Base-by-base conservation (phyloP, 2,888 invertebrate species). In the Phlogophora meticulosa region DNA sequence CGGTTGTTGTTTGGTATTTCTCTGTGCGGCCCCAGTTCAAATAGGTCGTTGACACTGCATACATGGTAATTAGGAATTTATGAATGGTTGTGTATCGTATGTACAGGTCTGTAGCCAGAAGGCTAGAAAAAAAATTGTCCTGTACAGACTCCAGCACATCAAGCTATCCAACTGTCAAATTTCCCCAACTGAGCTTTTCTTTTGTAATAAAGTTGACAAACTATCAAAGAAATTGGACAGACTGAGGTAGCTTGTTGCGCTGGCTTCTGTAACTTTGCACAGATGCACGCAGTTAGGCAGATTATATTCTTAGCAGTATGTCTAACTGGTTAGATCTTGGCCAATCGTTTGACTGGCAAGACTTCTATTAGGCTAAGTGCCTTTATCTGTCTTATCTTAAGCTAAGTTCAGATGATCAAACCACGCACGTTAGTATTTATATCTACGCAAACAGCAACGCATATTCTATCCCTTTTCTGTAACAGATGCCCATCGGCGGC, bases 201-300 rank as follows among this genome's bases (percentile, higher is more conserved):
- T n/a, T n/a, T n/a, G n/a, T n/a, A n/a, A n/a, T n/a, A n/a, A n/a
- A n/a, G n/a, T n/a, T n/a, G n/a, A n/a, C n/a, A n/a, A n/a, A n/a
- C n/a, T n/a, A n/a, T n/a, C n/a, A n/a, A n/a, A n/a, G n/a, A n/a
- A n/a, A n/a, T n/a, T n/a, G n/a, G n/a, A n/a, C n/a, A n/a, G n/a
- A n/a, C n/a, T n/a, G n/a, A n/a, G n/a, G n/a, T n/a, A n/a, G n/a
- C n/a, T n/a, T n/a, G n/a, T n/a, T n/a, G n/a, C 28, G 5, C 28
- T 28, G 28, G 28, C 28, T 28, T 5, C 28, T 28, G 28, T 36
- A 53, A 0, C 43, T 57, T 76, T 58, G 74, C 61, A 59, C 64
- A 69, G 51, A 62, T 69, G 78, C 56, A 77, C 70, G 69, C 74
- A 78, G 70, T 68, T 62, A 43, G 46, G 11, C 22, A 46, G 40